Conservation (phyloP, 2,113 vertebrate species). For the Podilymbus podiceps region DNA sequence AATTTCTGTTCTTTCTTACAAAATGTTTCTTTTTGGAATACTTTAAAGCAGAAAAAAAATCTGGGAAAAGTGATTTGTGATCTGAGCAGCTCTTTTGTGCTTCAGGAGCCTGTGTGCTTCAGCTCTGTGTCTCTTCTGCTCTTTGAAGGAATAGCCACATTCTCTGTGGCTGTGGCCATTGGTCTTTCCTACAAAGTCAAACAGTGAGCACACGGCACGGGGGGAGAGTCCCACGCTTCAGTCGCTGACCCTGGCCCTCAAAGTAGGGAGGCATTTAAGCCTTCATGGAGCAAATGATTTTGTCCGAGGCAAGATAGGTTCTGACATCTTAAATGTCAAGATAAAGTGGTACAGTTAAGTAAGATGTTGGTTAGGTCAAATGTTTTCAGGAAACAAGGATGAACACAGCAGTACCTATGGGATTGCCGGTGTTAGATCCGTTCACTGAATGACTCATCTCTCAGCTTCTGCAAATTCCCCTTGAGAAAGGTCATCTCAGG, state of each 20-base stretch:
- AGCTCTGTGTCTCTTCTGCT: not conserved
- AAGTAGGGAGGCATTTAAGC: not conserved
- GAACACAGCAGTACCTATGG: not conserved
- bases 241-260: not conserved
- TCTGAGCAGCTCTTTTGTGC: not conserved
- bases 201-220: not conserved
- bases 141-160: not conserved
- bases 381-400: not conserved
- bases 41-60: not conserved
- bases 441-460: slow-evolving; percentile 1
- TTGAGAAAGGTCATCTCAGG: slow-evolving; percentile 21
- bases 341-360: not conserved
- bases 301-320: not conserved
- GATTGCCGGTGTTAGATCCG: not conserved
- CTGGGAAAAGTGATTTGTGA: not conserved
- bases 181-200: not conserved
- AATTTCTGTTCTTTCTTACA: not conserved
- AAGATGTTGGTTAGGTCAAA: not conserved
- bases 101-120: not conserved
- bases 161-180: not conserved
- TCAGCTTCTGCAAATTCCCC: slow-evolving; percentile 14
- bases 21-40: not conserved
- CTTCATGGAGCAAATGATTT: not conserved
- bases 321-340: not conserved
- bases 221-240: not conserved